Base-by-base conservation (phyloP, 1,140 invertebrate species). In the Sipha flava region DNA sequence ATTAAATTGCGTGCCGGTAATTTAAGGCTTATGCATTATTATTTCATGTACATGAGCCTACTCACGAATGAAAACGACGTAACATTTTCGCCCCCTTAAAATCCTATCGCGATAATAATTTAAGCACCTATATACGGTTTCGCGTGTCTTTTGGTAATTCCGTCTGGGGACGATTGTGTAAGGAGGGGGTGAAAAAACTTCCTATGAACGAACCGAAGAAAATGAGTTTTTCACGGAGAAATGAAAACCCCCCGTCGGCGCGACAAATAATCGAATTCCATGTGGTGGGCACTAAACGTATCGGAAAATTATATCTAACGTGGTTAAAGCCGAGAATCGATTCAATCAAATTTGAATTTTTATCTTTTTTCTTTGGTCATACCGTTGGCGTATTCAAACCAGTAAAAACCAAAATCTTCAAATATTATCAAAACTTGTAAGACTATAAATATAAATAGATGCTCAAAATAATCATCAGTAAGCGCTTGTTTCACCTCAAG, bases 51-150 rank as follows among this genome's bases (percentile, higher is more conserved):
- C 16, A 45, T n/a, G 34, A n/a, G 66, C 40, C 40, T 18, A 47
- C 64, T 45, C 64, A 26, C 45, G 43, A 70, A 70, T 47, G 40
- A 45, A 45, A 47, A 70, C 26, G 16, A 47, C 40, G n/a, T 70
- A 64, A 68, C 23, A 29, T 70, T 70, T 68, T 68, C 64, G 40
- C 66, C 66, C 66, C 47, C 66, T 70, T 70, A 70, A 29, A 70
- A 70, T 47, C 23, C 43, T 29, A 70, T 70, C 23, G 23, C 66
- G 40, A 70, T 70, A 70, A 47, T 23, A 37, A 37, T 34, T 21
- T 43, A 26, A 18, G 59, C 10, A 64, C 2, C n/a, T 9, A 9
- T 1, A 10, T 23, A 37, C 52, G 21, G 52, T 14, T 54, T 40
- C 23, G 73, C 73, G 73, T 77, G 73, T 77, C 59, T 37, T 54